Evolutionary conservation across 2,797 vertebrate species (phyloP).

Genomic region (Danionella dracula): DNA sequence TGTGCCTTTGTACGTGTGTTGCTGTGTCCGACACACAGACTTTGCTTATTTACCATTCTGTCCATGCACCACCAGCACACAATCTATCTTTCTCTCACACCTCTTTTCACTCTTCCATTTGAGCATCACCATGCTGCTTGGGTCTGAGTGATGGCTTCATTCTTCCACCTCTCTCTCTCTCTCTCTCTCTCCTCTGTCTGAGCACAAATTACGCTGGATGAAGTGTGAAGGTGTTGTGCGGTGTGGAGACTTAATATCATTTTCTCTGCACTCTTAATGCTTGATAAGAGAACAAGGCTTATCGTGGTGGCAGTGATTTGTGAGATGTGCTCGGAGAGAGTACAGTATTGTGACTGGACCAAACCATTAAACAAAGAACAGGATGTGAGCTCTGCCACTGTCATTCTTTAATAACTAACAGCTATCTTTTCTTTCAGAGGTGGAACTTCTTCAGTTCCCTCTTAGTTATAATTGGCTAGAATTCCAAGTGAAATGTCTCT

Average conservation of each 20-base stretch:
- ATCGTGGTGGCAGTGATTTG: slow-evolving; percentile 10
- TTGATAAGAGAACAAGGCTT: not conserved
- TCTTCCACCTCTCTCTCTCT: not conserved
- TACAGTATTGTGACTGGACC: too few species aligned
- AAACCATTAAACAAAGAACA: too few species aligned
- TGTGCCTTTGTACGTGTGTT: not conserved
- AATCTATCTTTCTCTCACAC: slow-evolving; percentile 18
- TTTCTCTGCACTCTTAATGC: slow-evolving; percentile 2
- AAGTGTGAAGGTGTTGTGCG: not conserved
- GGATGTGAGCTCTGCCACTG: too few species aligned
- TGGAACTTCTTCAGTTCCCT: too few species aligned
- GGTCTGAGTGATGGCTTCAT: slow-evolving; percentile 8
- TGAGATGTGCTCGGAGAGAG: slow-evolving; percentile 8
- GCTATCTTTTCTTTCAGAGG: too few species aligned
- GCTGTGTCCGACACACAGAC: slow-evolving; percentile 3
- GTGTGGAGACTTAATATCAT: slow-evolving; percentile 9
- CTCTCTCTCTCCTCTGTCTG: slow-evolving; percentile 4
- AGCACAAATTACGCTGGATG: slow-evolving; percentile 35
- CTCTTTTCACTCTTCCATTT: slow-evolving; percentile 12
- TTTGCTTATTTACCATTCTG: slow-evolving; percentile 12
- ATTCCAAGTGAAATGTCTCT: too few species aligned
- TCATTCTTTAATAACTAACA: too few species aligned
- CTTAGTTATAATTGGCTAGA: too few species aligned
- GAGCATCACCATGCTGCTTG: not conserved
- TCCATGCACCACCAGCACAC: slow-evolving; percentile 30